Percentiles rank a stretch among this genome's conserved stretches.
Conservation (phyloP, 2,113 vertebrate species). For the Peromyscus californicus region DNA sequence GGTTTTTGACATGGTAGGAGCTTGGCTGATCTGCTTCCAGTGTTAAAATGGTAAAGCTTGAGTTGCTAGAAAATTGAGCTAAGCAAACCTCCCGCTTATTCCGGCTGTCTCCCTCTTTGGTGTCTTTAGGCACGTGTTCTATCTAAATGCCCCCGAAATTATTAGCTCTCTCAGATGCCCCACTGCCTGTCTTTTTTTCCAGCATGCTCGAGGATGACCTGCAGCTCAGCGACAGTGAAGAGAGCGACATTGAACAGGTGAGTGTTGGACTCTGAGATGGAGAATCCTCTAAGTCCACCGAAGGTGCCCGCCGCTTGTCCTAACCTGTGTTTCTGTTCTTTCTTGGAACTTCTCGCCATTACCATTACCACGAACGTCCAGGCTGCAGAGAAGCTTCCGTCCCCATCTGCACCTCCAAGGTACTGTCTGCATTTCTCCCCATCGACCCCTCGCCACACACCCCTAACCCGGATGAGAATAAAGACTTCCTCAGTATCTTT, state of each 20-base stretch:
- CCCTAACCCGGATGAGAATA: background rate
- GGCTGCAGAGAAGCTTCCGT: slow-evolving; percentile 87
- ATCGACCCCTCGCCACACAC: background rate
- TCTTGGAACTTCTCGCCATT: slow-evolving; percentile 68
- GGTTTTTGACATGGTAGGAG: background rate
- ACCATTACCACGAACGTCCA: slow-evolving; percentile 82
- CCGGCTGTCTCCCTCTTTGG: background rate
- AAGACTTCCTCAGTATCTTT: background rate
- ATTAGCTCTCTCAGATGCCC: background rate
- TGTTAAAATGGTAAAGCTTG: background rate
- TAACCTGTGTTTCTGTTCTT: slow-evolving; percentile 82
- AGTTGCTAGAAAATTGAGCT: background rate
- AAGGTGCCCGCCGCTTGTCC: slow-evolving; percentile 45
- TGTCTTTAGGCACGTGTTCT: background rate
- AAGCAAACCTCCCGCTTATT: background rate
- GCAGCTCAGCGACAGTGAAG: slow-evolving; percentile 91
- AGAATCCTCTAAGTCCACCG: slow-evolving; percentile 57
- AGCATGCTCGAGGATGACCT: slow-evolving; percentile 90
- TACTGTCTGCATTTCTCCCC: slow-evolving; percentile 75
- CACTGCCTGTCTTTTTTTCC: slow-evolving; percentile 72
- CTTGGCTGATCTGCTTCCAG: background rate
- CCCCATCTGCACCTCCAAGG: slow-evolving; percentile 87
- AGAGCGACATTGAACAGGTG: slow-evolving; percentile 88
- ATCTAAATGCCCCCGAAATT: background rate
- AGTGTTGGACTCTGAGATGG: slow-evolving; percentile 72